These are phyloP conservation scores for Acheta domesticus DNA, from an alignment of 2,888 invertebrate species.

Conservation along the genomic window DNA sequence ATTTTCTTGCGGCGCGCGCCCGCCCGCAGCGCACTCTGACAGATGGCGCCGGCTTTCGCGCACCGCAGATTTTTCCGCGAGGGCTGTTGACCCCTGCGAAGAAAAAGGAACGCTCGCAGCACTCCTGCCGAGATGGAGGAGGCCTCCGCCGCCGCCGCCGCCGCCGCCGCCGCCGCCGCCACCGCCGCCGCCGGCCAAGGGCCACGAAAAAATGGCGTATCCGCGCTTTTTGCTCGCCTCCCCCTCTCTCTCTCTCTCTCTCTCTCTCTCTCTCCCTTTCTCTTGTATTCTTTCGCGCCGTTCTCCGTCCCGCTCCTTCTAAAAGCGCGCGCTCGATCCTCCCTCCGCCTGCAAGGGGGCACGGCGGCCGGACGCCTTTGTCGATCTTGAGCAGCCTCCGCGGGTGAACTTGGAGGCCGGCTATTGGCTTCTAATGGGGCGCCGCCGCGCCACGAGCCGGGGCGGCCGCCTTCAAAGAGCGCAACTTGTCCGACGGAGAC, in stretches of 20 bases:
- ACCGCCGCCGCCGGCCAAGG: background rate
- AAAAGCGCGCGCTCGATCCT: background rate
- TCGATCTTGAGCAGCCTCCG: background rate
- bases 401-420: background rate
- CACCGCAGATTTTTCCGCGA: constrained; percentile 18
- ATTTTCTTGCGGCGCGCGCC: too few species aligned
- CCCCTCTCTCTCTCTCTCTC: too few species aligned
- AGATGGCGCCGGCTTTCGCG: background rate
- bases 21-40: too few species aligned
- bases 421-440: background rate
- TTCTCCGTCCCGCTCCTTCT: background rate
- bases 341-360: background rate
- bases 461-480: too few species aligned
- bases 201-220: background rate
- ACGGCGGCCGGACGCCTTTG: background rate
- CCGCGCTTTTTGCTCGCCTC: background rate
- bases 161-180: background rate
- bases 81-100: background rate
- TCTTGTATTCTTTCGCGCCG: too few species aligned
- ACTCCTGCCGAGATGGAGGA: background rate
- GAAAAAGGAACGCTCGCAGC: background rate
- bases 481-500: too few species aligned
- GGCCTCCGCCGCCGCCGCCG: background rate
- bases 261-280: too few species aligned
- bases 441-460: too few species aligned